Evolutionary conservation across 2,113 vertebrate genomes (phyloP), one percentile per base, ranked within the genome.

Genomic region (Pycnonotus jocosus): DNA sequence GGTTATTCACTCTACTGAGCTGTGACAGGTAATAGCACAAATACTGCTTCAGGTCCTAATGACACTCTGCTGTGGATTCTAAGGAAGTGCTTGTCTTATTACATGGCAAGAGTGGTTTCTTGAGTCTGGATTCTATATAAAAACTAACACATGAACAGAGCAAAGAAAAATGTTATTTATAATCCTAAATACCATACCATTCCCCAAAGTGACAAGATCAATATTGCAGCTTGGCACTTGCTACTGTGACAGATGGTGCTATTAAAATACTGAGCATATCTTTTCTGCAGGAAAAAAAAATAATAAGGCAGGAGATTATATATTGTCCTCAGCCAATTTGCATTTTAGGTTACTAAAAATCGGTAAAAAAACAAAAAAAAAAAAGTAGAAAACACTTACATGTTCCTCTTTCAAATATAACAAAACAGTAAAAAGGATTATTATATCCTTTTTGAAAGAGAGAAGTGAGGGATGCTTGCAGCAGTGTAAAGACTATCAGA

Each of bases 161-260:
- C 93, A 93, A 95, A 97, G 91, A 96, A 97, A 98, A 98, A 97
- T 51, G 92, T 96, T 98, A 97, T 95, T 97, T 97, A 94, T 97
- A 96, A 97, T 95, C 93, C 92, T 94, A 97, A 97, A 98, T 97
- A 98, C 92, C 98, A 97, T 87, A 92, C 92, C 68, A 92, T 96
- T 98, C 97, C 96, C 97, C 69, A 85, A 96, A 97, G 97, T 97
- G 98, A 97, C 97, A 98, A 97, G 95, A 97, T 98, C 97, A 97
- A 97, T 98, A 97, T 90, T 97, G 94, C 94, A 93, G 42, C 95
- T 96, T 97, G 33, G 92, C 96, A 92, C 95, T 88, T 72, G 93
- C 83, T 92, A 48, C 73, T 17, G 69, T 97, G 96, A 97, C 98
- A 98, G 97, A 97, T 94, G 97, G 96, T 96, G 88, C 96, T 96